These are phyloP conservation scores for Parazoanthus atlanticus DNA, from an alignment of 92 coral and sea anemone genomes.

Conservation along the genomic window DNA sequence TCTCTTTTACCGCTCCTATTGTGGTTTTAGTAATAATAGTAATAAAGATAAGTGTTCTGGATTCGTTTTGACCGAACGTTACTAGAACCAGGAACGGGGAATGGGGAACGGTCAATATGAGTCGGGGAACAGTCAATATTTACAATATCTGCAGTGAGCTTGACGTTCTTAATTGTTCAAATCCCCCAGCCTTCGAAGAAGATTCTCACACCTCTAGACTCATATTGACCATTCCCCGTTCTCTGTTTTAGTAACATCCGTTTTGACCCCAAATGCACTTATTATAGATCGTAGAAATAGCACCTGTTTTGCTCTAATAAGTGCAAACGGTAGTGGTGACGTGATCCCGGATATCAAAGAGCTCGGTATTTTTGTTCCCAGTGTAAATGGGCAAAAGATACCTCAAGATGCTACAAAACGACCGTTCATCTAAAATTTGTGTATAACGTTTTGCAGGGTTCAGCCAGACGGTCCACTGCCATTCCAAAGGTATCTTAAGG, in stretches of 20 bases:
- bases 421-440: neutral
- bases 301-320: neutral
- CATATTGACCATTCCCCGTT: no score
- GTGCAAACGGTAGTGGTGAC: neutral
- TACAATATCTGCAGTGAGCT: no score
- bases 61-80: no score
- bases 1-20: no score
- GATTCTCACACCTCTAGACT: no score
- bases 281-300: neutral
- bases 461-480: conserved; percentile 61
- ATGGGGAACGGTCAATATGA: no score
- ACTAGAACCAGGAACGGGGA: no score
- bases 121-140: no score
- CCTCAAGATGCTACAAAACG: neutral
- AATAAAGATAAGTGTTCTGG: no score
- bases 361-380: neutral
- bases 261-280: neutral
- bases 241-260: neutral
- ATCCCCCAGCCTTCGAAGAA: no score
- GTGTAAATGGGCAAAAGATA: neutral
- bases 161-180: no score
- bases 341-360: neutral
- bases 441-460: conserved; percentile 32
- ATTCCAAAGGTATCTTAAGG: conserved; percentile 71
- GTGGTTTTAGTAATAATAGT: no score